Evolutionary conservation across 2,113 vertebrate species (phyloP).

Genomic region (Axis porcinus): DNA sequence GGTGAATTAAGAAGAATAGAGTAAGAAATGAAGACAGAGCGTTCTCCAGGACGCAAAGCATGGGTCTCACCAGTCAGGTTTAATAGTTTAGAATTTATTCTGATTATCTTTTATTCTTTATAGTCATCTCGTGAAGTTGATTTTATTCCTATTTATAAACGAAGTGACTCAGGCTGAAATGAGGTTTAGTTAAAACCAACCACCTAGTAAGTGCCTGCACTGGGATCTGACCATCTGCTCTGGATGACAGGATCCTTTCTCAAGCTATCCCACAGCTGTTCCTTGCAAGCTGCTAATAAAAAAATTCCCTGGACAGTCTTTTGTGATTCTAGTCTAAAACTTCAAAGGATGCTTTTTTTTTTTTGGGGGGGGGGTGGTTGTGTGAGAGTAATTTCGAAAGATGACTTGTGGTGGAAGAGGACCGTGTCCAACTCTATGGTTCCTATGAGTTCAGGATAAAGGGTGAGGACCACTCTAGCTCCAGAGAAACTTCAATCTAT

Average conservation of each 20-base stretch:
- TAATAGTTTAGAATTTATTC: background rate
- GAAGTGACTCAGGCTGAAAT: background rate
- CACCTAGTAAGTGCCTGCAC: background rate
- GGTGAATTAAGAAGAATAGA: background rate
- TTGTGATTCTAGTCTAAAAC: background rate
- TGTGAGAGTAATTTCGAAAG: background rate
- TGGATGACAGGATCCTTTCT: background rate
- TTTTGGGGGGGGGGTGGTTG: background rate
- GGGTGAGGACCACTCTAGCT: background rate
- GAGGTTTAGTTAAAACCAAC: background rate
- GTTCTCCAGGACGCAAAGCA: background rate
- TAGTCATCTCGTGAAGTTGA: background rate
- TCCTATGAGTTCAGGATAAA: background rate
- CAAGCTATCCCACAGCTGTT: background rate
- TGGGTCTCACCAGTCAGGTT: background rate
- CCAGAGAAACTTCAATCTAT: background rate
- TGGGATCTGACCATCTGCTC: background rate
- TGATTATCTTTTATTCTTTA: background rate
- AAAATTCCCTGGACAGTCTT: background rate
- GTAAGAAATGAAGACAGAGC: background rate
- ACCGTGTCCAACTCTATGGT: background rate
- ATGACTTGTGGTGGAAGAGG: background rate
- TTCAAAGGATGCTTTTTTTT: background rate
- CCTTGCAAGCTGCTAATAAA: background rate
- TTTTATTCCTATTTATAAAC: background rate